Evolutionary conservation across 1,140 invertebrate species (phyloP).

Genomic region (Physella acuta): DNA sequence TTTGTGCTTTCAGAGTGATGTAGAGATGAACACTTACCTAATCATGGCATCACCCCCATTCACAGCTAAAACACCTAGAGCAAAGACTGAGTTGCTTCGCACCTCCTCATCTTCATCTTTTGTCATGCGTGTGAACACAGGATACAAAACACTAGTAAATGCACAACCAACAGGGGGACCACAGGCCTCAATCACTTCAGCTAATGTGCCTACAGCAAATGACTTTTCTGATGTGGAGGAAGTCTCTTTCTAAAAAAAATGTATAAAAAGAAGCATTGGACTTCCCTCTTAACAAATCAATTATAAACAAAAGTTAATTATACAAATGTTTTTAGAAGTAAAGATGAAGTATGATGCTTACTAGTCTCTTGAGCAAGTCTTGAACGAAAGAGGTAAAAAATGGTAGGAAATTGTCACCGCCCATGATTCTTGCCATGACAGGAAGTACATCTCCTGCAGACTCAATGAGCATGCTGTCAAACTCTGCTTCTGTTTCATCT

Average conservation of each 20-base stretch:
- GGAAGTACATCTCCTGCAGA: conserved; percentile 76
- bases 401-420: conserved; percentile 68
- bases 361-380: conserved; percentile 67
- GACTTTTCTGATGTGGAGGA: conserved; percentile 69
- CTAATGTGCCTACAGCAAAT: conserved; percentile 73
- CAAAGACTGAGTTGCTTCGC: conserved; percentile 76
- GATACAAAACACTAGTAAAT: conserved; percentile 68
- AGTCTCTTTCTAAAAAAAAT: conserved; percentile 63
- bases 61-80: conserved; percentile 72
- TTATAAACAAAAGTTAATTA: too few species aligned
- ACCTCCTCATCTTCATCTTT: conserved; percentile 71
- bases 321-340: too few species aligned
- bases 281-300: too few species aligned
- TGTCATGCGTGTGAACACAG: conserved; percentile 67
- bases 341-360: too few species aligned
- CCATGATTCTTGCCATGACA: conserved; percentile 69
- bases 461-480: conserved; percentile 74
- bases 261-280: background rate
- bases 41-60: conserved; percentile 67
- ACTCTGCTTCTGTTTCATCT: conserved; percentile 72
- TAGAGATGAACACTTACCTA: conserved; percentile 68
- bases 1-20: too few species aligned
- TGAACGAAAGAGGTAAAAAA: conserved; percentile 70
- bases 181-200: conserved; percentile 72
- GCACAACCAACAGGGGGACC: conserved; percentile 60